Conservation (phyloP, 2,113 vertebrate species). For the Sardina pilchardus region DNA sequence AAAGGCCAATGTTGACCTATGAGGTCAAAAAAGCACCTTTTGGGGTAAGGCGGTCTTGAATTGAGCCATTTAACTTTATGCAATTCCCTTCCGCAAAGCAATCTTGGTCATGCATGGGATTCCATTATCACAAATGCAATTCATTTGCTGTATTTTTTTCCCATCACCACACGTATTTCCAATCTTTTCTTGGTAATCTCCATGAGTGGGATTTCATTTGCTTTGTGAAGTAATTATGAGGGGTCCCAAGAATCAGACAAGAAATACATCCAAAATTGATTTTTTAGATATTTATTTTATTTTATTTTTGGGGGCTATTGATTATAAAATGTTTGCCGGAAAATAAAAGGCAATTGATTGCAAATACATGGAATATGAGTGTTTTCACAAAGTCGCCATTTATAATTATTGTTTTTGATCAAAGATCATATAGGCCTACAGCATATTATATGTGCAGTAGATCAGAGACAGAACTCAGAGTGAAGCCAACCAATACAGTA, state of each 20-base stretch:
- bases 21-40: background rate
- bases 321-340: background rate
- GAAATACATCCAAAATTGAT: constrained; percentile 17
- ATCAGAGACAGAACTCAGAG: no score
- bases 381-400: background rate
- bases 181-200: constrained; percentile 23
- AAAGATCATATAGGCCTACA: background rate
- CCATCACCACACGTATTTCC: background rate
- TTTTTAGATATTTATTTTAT: no score
- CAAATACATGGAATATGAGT: background rate
- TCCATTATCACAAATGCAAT: background rate
- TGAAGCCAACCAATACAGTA: no score
- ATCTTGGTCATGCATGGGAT: background rate
- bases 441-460: background rate
- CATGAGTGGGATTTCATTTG: constrained; percentile 16
- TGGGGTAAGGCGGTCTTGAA: background rate
- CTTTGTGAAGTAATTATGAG: constrained; percentile 26
- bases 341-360: background rate
- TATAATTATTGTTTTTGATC: background rate
- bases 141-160: constrained; percentile 7
- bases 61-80: constrained; percentile 3
- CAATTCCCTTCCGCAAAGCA: background rate
- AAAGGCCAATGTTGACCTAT: background rate
- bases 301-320: constrained; percentile 33
- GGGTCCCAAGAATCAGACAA: constrained; percentile 21